These are phyloP conservation scores for Menidia menidia DNA, from an alignment of 2,797 vertebrate genomes.

Conservation along the genomic window DNA sequence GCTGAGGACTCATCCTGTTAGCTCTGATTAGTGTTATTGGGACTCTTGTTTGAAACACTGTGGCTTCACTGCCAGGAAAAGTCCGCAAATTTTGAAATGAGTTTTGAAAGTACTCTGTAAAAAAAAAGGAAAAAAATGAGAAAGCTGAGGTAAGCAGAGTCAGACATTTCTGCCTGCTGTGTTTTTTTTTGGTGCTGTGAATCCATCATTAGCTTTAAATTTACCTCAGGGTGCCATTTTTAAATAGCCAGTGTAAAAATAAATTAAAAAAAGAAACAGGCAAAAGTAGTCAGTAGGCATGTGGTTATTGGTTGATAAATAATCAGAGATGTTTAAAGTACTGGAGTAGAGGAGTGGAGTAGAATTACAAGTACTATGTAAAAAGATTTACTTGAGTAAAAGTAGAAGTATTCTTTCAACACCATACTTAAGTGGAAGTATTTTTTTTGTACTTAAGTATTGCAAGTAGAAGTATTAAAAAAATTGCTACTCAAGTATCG, in stretches of 20 bases:
- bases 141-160: not conserved
- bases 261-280: constrained; percentile 1
- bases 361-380: no score
- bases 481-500: no score
- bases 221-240: constrained; percentile 12
- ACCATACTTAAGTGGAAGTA: no score
- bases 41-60: not conserved
- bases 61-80: not conserved
- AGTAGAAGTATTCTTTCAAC: no score
- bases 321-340: not conserved
- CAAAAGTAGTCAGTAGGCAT: not conserved
- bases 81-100: no score
- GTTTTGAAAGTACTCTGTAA: constrained; percentile 9
- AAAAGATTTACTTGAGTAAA: no score
- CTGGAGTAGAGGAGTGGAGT: no score
- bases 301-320: constrained; percentile 9
- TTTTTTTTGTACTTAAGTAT: no score
- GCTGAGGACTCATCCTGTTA: constrained; percentile 20
- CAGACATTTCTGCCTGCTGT: not conserved
- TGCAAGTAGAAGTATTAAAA: no score
- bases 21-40: constrained; percentile 27
- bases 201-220: constrained; percentile 4
- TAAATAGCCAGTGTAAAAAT: not conserved
- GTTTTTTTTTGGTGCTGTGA: constrained; percentile 10
- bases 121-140: not conserved